Evolutionary conservation across 1,140 invertebrate species (phyloP), one percentile per base, ranked within the genome.

Genomic region (Anastrepha obliqua): DNA sequence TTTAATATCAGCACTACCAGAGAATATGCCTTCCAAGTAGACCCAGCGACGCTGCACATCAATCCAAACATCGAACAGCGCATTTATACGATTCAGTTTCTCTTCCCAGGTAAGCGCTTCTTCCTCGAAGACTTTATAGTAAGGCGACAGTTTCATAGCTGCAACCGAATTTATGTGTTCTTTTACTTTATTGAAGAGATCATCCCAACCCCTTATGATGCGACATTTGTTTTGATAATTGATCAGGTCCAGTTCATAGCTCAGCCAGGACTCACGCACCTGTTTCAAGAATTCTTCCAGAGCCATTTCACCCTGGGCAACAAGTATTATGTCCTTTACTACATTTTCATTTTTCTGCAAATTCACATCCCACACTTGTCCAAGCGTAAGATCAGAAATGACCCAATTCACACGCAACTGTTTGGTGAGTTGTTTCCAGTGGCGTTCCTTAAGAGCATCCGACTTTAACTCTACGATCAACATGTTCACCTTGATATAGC

Each of bases 101-200:
- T 99, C 99, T 93, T 99, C 99, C 99, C 99, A 99, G 0, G 98
- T 97, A 0, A 99, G 93, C 1, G 99, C 98, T 94, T 99, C 99
- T 94, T 99, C 99, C 95, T 99, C 99, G 94, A 99, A 99, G 87
- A 99, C 98, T 95, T 99, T 99, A 93, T 99, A 99, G 94, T 99
- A 99, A 0, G 99, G 99, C 0, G 99, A 99, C 0, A 99, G 94
- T 93, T 99, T 99, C 99, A 99, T 99, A 47, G 99, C 99, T 58
- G 98, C 97, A 3, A 99, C 97, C 51, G 98, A 99, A 95, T 99
- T 99, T 67, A 99, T 99, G 92, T 99, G 98, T 94, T 99, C 98
- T 93, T 99, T 99, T 4, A 99, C 97, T 95, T 99, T 99, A 94
- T 98, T 99, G 94, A 99, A 99, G 0, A 99, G 95, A 94, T 99